Evolutionary conservation across 2,888 invertebrate genomes (phyloP).

Genomic region (Ophion slaviceki): DNA sequence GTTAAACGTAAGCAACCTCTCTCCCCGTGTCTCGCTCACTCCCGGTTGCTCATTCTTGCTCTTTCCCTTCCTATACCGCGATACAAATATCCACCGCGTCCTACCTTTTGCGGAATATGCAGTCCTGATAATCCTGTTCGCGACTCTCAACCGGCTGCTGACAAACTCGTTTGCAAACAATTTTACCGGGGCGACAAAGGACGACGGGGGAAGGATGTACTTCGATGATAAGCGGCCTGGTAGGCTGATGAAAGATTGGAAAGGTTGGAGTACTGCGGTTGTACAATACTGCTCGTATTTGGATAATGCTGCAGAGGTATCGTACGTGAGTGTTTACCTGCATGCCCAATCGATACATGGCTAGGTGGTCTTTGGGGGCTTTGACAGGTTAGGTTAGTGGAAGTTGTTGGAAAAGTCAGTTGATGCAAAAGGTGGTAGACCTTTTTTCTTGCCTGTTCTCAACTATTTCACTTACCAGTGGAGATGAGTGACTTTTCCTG

Average conservation of each 20-base stretch:
- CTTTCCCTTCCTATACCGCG: constrained; percentile 38
- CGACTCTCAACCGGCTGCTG: constrained; percentile 51
- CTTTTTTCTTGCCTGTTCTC: neutral
- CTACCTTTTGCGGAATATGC: neutral
- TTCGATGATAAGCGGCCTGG: constrained; percentile 19
- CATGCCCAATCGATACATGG: neutral
- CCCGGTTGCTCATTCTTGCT: constrained; percentile 59
- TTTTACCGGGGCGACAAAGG: neutral
- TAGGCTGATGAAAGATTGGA: constrained; percentile 10
- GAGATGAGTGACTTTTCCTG: too few relatives aligned
- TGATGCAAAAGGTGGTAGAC: neutral
- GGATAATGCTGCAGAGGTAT: neutral
- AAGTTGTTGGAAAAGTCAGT: neutral
- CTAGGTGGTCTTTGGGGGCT: neutral
- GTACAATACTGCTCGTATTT: neutral
- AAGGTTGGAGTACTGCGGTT: neutral
- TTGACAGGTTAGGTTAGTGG: too few relatives aligned
- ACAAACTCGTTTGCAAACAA: constrained; percentile 56
- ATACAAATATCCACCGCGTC: constrained; percentile 15
- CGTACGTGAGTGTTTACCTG: neutral
- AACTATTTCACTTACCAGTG: neutral
- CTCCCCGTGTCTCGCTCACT: constrained; percentile 59
- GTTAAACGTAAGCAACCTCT: constrained; percentile 70
- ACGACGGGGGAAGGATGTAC: constrained; percentile 14
- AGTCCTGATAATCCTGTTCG: constrained; percentile 55